Evolutionary conservation across 2,888 invertebrate genomes (phyloP).

Genomic region (Cheilosia urbana): DNA sequence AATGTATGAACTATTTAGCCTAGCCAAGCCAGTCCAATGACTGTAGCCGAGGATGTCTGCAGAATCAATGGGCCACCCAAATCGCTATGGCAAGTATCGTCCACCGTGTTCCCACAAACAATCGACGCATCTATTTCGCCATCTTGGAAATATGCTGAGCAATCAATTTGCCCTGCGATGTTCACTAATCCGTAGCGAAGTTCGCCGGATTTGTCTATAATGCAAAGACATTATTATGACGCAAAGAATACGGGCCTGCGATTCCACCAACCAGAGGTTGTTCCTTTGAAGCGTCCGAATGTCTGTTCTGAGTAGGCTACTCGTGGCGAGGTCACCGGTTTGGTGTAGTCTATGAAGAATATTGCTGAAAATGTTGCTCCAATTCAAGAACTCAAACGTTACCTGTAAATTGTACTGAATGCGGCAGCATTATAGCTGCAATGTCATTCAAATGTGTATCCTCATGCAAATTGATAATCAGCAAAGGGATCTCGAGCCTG

Average conservation of each 20-base stretch:
- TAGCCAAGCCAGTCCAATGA: constrained; percentile 36
- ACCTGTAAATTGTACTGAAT: no score
- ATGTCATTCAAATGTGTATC: no score
- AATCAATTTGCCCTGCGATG: constrained; percentile 13
- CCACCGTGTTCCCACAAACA: constrained; percentile 11
- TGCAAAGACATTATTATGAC: not conserved
- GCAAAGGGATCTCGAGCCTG: constrained; percentile 1
- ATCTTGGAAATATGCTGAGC: constrained; percentile 9
- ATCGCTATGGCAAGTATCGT: constrained; percentile 25
- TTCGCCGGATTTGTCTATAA: constrained; percentile 8
- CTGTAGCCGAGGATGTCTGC: constrained; percentile 6
- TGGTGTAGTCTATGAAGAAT: no score
- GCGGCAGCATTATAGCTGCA: no score
- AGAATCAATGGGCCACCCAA: constrained; percentile 28
- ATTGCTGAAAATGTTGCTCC: no score
- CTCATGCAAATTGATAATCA: constrained; percentile 42
- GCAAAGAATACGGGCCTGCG: no score
- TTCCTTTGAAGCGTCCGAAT: constrained; percentile 16
- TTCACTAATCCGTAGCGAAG: constrained; percentile 16
- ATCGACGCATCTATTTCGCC: constrained; percentile 12
- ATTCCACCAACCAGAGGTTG: constrained; percentile 16
- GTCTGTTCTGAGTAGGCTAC: constrained; percentile 4
- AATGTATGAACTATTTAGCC: no score
- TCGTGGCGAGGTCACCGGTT: constrained; percentile 15
- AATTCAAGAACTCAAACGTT: no score